Base-by-base conservation (phyloP, 1,140 invertebrate genomes). In the Tetragnatha versicolor region DNA sequence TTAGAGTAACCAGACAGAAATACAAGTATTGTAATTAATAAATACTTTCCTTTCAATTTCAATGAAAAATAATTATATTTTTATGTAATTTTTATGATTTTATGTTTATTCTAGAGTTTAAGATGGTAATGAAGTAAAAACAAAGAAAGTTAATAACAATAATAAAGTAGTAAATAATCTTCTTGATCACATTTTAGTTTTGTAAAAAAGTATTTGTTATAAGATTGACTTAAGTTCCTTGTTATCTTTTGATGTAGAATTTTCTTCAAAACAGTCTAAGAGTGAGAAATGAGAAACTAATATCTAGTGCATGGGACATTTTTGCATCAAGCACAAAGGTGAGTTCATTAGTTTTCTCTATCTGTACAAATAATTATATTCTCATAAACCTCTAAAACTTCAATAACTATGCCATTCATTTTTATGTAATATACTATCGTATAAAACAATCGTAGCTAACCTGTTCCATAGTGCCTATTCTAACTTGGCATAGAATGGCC, bases 221-320 rank as follows among this genome's bases (percentile, higher is more conserved):
- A n/a, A 12, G 35, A 31, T 12, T 47, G 9, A 7, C 20, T 53
- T 20, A 25, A 35, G 33, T 20, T 29, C 33, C 20, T 68, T 53
- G n/a, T 73, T 17, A 29, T 37, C 3, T 73, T 73, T 60, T 45
- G 20, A 51, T 60, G 6, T 14, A 85, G 84, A 89, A 89, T 79
- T 89, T 89, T 79, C 80, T 88, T 12, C 79, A 82, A 49, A 89
- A 88, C 76, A 85, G 86, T 39, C 47, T 85, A 1, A 66, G 83
- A 53, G 79, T 86, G 35, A 31, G 80, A 3, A 82, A 86, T 66
- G 33, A 77, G 3, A 55, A 27, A 12, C 79, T 83, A n/a, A 76
- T 85, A 27, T 70, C 82, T 39, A 65, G 83, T 45, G 83, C 83
- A 1, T 87, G 85, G 85, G 80, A 83, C 33, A 60, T 84, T 2